phyloP scores from a whole-genome alignment of 2,797 vertebrate species.

The Austrolebias charrua region DNA sequence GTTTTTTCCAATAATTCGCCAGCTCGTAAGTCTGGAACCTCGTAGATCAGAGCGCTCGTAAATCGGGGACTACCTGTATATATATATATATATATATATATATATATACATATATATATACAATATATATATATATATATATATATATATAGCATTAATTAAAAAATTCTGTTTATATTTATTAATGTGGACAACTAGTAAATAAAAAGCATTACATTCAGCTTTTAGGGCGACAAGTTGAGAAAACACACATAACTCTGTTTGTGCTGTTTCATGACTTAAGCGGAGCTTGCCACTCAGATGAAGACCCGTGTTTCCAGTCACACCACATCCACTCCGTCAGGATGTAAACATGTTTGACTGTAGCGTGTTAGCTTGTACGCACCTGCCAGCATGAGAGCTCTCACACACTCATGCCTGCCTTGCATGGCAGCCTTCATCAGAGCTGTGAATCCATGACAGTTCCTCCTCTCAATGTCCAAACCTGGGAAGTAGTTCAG shows the following conservation, averaged over 20 bases:
- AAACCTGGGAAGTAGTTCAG: constrained; percentile 92
- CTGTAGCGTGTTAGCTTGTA: constrained; percentile 28
- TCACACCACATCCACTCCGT: neutral
- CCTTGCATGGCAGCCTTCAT: constrained; percentile 98
- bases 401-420: constrained; percentile 84
- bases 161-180: too few species aligned
- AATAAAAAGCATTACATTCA: too few species aligned
- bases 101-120: too few species aligned
- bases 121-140: too few species aligned
- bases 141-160: too few species aligned
- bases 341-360: neutral
- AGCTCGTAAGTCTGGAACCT: too few species aligned
- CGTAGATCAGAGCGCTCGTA: too few species aligned
- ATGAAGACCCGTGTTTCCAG: neutral
- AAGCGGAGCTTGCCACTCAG: neutral
- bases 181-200: too few species aligned
- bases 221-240: neutral
- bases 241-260: neutral
- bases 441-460: constrained; percentile 92
- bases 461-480: constrained; percentile 92
- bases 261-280: neutral
- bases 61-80: too few species aligned
- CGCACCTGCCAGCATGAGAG: constrained; percentile 89
- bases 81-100: too few species aligned
- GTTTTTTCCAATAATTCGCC: too few species aligned